Evolutionary conservation across 2,888 invertebrate genomes (phyloP).

Genomic region (Bombylius discolor): DNA sequence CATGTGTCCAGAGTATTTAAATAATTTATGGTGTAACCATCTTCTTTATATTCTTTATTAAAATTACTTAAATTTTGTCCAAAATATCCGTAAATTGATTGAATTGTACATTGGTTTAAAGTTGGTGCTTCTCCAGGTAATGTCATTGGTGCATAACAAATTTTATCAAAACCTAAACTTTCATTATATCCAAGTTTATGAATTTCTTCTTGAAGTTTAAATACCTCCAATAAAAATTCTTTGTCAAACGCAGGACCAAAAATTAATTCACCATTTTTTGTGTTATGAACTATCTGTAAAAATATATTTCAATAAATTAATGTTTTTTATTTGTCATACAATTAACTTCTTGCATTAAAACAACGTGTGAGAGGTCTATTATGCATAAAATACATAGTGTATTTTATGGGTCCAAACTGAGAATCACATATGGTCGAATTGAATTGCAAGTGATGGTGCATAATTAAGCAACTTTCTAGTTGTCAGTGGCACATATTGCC

Average conservation of each 20-base stretch:
- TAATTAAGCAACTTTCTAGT: too few species aligned
- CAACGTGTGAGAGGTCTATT: too few species aligned
- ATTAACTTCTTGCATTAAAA: too few species aligned
- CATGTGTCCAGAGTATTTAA: slow-evolving; percentile 30
- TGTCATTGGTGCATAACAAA: slow-evolving; percentile 77
- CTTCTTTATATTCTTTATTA: slow-evolving; percentile 25
- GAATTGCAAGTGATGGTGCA: too few species aligned
- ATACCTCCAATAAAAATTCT: slow-evolving; percentile 59
- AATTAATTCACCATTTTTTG: slow-evolving; percentile 27
- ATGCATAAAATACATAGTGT: too few species aligned
- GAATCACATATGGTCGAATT: too few species aligned
- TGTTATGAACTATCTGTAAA: slow-evolving; percentile 31
- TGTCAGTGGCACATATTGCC: too few species aligned
- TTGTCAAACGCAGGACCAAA: slow-evolving; percentile 73
- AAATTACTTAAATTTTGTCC: slow-evolving; percentile 45
- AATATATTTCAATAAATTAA: background rate
- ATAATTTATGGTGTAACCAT: slow-evolving; percentile 37
- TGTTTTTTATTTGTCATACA: too few species aligned
- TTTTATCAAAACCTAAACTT: slow-evolving; percentile 45
- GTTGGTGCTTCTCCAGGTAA: slow-evolving; percentile 44
- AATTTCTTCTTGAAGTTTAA: slow-evolving; percentile 54
- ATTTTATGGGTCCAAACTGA: too few species aligned
- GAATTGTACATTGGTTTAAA: slow-evolving; percentile 58
- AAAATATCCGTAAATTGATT: slow-evolving; percentile 72
- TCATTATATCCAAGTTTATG: slow-evolving; percentile 43